Conservation (phyloP, 2,113 vertebrate species). For the Cyanoramphus novaezelandiae region DNA sequence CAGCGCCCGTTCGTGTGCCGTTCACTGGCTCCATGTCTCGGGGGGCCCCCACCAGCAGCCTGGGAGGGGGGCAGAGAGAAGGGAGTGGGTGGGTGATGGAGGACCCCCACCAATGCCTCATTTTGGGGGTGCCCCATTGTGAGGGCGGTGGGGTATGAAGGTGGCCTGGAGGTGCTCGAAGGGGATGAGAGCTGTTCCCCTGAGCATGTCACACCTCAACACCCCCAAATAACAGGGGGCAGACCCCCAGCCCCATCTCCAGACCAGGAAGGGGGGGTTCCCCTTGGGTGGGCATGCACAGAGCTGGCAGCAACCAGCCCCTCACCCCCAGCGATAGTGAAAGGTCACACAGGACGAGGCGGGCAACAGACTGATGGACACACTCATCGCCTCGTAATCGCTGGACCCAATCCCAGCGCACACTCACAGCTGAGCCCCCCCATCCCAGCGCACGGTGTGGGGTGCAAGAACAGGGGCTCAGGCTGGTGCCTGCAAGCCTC, state of each 20-base stretch:
- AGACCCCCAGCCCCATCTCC: not conserved
- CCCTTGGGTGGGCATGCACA: fast-evolving
- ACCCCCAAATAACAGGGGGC: not conserved
- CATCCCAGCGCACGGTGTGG: fast-evolving
- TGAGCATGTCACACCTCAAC: not conserved
- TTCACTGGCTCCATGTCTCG: constrained; percentile 76
- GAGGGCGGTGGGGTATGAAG: not conserved
- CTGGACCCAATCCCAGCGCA: fast-evolving
- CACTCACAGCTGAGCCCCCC: not conserved
- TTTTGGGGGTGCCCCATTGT: not conserved
- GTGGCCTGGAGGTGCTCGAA: fast-evolving
- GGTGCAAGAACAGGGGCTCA: not conserved
- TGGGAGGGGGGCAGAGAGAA: not conserved
- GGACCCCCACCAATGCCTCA: fast-evolving
- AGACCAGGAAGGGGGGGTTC: not conserved
- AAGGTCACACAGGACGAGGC: not conserved
- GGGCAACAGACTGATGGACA: not conserved
- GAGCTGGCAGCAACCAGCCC: not conserved
- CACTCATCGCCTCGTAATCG: not conserved
- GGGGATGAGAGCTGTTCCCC: fast-evolving
- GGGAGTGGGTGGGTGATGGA: not conserved
- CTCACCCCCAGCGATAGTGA: not conserved
- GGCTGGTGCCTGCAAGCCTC: not conserved
- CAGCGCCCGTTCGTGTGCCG: constrained; percentile 82
- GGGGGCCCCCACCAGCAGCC: constrained; percentile 88